Evolutionary conservation across 1,140 invertebrate genomes (phyloP), one percentile per base, ranked within the genome.

Genomic region (Wiebesia pumilae): DNA sequence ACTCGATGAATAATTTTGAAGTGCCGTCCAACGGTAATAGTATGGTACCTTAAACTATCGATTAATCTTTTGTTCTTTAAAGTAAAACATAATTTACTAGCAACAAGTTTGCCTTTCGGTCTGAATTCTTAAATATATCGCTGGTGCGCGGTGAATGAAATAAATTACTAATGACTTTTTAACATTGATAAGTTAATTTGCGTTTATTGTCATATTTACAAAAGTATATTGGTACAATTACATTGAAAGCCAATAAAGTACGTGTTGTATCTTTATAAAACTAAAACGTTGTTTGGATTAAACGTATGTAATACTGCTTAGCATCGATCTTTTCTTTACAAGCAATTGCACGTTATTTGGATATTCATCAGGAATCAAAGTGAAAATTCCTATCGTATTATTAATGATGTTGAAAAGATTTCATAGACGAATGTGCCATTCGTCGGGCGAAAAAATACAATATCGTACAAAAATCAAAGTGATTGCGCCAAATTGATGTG

Each of bases 191-290:
- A 86, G 80, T 82, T 81, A 82, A 86, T 82, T 86, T 86, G 69
- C 80, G 51, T 86, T 87, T 87, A 87, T 87, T 87, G 75, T 87
- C 80, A 83, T 87, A 83, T 87, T 87, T 87, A 83, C 81, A 87
- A 83, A 87, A 71, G 75, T 87, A 87, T 83, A 30, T 87, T 83
- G 47, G 43, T 86, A 87, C 65, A 80, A 83, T 83, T 87, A 87
- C 80, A 86, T 82, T 79, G 21, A 86, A 86, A 78, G 80, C 58
- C 85, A 83, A 83, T 86, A 80, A 87, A 75, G 54, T 81, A 73
- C 35, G 78, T 75, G 0, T 87, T 75, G 24, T 80, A 33, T 51
- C 54, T 81, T n/a, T 80, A 85, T 86, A 67, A 75, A 82, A 86
- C 38, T 78, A 62, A 81, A 86, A 86, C n/a, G 38, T 62, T 47